phyloP scores from a whole-genome alignment of 2,888 invertebrate species.

The Lasiommata megera region DNA sequence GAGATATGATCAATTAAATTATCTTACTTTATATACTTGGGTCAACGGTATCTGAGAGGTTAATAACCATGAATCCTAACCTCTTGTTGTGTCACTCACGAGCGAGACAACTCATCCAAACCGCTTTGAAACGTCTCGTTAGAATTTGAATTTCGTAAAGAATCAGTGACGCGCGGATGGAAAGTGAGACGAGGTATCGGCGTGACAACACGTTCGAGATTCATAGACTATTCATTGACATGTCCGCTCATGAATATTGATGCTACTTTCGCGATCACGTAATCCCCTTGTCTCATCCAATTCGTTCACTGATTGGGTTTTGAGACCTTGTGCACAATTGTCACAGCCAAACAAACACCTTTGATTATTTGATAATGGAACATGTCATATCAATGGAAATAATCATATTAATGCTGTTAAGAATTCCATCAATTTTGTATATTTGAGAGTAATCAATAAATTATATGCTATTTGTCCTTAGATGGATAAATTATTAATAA shows the following conservation, averaged over 20 bases:
- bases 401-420: no score
- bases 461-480: no score
- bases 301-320: conserved; percentile 50
- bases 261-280: conserved; percentile 62
- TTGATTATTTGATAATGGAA: not conserved
- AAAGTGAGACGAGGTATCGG: conserved; percentile 35
- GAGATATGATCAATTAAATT: no score
- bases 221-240: conserved; percentile 67
- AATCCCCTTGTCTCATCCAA: conserved; percentile 51
- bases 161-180: conserved; percentile 31
- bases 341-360: conserved; percentile 7
- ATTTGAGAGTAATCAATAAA: no score
- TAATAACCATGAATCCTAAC: no score
- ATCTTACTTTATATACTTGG: no score
- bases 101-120: not conserved
- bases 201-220: conserved; percentile 35
- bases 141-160: not conserved
- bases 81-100: no score
- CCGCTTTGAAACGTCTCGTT: not conserved
- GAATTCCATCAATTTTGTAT: no score
- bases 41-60: no score
- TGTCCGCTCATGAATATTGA: conserved; percentile 69
- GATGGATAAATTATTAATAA: no score
- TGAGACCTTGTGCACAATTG: conserved; percentile 12
- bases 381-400: not conserved